Evolutionary conservation across 2,113 vertebrate genomes (phyloP).

Genomic region (Coryphaenoides rupestris): DNA sequence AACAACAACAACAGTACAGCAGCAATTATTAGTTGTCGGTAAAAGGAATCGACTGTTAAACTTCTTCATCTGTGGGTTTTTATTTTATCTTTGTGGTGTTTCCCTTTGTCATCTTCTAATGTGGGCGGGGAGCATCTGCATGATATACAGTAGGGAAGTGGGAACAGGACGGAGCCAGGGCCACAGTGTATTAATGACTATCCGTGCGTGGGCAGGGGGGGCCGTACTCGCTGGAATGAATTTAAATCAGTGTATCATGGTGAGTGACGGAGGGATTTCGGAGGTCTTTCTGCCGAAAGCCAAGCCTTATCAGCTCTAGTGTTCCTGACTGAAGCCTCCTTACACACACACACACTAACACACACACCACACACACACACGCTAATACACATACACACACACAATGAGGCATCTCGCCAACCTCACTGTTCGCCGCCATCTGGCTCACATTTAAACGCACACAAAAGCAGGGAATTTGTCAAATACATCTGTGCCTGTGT

Average conservation of each 20-base stretch:
- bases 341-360: too few species aligned
- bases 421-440: constrained; percentile 70
- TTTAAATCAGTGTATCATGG: constrained; percentile 63
- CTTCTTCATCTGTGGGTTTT: constrained; percentile 36
- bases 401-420: constrained; percentile 64
- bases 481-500: constrained; percentile 73
- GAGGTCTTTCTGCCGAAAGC: constrained; percentile 54
- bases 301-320: constrained; percentile 63
- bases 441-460: constrained; percentile 75
- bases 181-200: constrained; percentile 54
- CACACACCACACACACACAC: too few species aligned
- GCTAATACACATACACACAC: constrained; percentile 25
- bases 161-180: constrained; percentile 55
- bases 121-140: constrained; percentile 33
- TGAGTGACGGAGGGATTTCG: constrained; percentile 69
- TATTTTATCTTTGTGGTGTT: constrained; percentile 25
- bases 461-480: constrained; percentile 76
- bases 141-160: constrained; percentile 63
- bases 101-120: constrained; percentile 41
- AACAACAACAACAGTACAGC: too few species aligned
- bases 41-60: neutral
- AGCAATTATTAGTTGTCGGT: too few species aligned
- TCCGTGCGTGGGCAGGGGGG: constrained; percentile 55
- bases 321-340: constrained; percentile 59
- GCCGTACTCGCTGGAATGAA: constrained; percentile 66